phyloP scores from a whole-genome alignment of 2,797 vertebrate genomes.

The Eulemur rubriventer region DNA sequence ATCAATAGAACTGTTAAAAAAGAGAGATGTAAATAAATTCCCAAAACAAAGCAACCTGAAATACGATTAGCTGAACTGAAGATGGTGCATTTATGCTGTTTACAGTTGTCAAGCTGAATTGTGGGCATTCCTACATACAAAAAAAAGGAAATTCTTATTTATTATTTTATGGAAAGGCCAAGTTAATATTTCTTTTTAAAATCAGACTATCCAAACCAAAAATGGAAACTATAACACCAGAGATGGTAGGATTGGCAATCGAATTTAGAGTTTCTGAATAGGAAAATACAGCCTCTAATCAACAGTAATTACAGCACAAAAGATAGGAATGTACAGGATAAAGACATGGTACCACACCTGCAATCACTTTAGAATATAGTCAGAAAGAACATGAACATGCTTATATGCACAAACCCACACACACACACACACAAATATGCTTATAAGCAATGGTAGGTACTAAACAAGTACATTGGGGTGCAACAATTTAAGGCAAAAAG shows the following conservation, averaged over 20 bases:
- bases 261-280: neutral
- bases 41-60: neutral
- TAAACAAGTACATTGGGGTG: neutral
- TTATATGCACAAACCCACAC: neutral
- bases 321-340: neutral
- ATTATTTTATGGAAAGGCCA: neutral
- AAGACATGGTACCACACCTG: neutral
- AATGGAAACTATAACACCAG: neutral
- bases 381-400: neutral
- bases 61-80: neutral
- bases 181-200: neutral
- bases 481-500: neutral
- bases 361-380: neutral
- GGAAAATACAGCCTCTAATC: neutral
- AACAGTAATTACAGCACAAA: neutral
- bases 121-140: neutral
- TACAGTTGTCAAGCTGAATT: constrained; percentile 1
- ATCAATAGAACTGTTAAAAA: neutral
- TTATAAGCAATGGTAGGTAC: neutral
- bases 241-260: neutral
- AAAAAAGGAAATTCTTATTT: neutral
- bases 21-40: neutral
- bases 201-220: neutral
- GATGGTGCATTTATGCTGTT: neutral
- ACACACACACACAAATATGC: neutral